Base-by-base conservation (phyloP, 2,113 vertebrate species). In the Arizona elegans region DNA sequence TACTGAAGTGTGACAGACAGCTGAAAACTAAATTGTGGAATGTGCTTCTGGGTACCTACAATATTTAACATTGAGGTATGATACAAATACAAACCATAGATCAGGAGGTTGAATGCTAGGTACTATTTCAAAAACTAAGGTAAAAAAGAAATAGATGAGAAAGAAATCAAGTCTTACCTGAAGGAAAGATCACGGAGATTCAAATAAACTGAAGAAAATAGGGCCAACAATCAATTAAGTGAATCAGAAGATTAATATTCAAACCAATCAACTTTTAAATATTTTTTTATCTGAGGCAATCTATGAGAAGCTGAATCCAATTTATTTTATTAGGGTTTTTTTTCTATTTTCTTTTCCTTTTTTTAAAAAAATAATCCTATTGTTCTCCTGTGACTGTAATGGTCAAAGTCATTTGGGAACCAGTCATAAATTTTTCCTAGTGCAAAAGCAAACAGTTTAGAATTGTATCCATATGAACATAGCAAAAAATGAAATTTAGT, bases 391-490 rank as follows among this genome's bases (percentile, higher is more conserved):
- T 94, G 91, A 90, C 92, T 91, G 65, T 93, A 95, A 95, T 86
- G 94, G 94, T 94, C 95, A 96, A 81, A 92, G 87, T 94, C 56
- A 91, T 85, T 96, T 1, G 38, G 54, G 91, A 97, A 95, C 89
- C 86, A 93, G 87, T 93, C 93, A 96, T 96, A 96, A 97, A 97
- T 97, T 95, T 93, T 90, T 92, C 88, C 89, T 90, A 93, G 94
- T 94, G 85, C 93, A 95, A 92, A 96, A 93, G 96, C 94, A 95
- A 91, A 33, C 8, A n/a, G 89, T 95, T 96, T 95, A 92, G 91
- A 93, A 65, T 92, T 59, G 94, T 97, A 97, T 95, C 97, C 97
- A 97, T 97, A 92, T 95, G 95, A 97, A 97, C 96, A 93, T 86
- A 96, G 95, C 92, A 93, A 97, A 96, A 96, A 95, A 96, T 96